Evolutionary conservation across 1,140 invertebrate species (phyloP), one percentile per base, ranked within the genome.

Genomic region (Forficula auricularia): DNA sequence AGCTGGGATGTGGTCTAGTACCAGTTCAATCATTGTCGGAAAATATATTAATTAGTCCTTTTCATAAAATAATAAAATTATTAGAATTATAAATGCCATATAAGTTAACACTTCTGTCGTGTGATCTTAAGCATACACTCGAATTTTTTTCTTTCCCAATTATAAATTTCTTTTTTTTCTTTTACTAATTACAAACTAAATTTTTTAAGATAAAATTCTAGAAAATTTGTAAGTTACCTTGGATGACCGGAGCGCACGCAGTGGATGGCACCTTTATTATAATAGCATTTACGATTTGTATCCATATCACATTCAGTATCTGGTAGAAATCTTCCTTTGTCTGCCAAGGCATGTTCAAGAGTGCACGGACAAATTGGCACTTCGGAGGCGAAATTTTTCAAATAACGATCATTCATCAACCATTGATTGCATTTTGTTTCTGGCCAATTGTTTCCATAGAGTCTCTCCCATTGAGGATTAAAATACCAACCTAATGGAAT

Each of bases 401-500:
- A 57, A 57, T 83, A 85, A 49, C 87, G 68, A 59, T 95, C 90
- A 39, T 77, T 74, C 61, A 79, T 75, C 16, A 87, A 72, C 89
- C 89, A 95, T 45, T 79, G 74, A 58, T 91, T 78, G 57, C 90
- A 94, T 46, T 87, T 69, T 6, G 70, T 63, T 47, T 77, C 67
- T 0, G 83, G 63, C 88, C 88, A 95, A n/a, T 73, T 65, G 3
- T 66, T 58, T 4, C 86, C 86, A 48, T 80, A 74, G 16, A 70
- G 50, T 15, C 72, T 62, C 55, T 85, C 75, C 87, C 88, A 95
- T 58, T 92, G 87, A 1, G 77, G 72, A 0, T 68, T 70, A 55
- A 92, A 92, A 55, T 92, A 95, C 90, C 90, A 95, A 0, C 66
- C 87, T 3, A 95, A 58, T 0, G 90, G 89, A 50, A 94, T 83